Evolutionary conservation across 2,113 vertebrate species (phyloP).

Genomic region (Scomber scombrus): DNA sequence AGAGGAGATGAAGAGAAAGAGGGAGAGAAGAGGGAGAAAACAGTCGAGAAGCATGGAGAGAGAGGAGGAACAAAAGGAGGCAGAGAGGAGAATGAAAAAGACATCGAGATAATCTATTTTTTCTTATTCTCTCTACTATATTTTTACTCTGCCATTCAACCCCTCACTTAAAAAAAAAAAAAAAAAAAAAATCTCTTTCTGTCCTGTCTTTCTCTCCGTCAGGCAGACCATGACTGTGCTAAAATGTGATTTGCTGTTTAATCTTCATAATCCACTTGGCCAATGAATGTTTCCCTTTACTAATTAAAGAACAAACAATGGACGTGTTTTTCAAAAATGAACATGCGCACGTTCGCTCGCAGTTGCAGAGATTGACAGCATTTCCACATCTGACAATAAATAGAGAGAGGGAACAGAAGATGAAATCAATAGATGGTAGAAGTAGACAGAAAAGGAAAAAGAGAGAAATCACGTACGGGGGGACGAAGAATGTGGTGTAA

Average conservation of each 20-base stretch:
- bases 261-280: constrained; percentile 57
- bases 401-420: background rate
- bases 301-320: constrained; percentile 61
- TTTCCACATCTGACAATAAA: constrained; percentile 5
- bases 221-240: constrained; percentile 39
- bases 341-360: background rate
- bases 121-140: background rate
- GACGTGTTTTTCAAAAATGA: background rate
- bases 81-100: background rate
- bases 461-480: background rate
- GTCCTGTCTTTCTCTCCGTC: constrained; percentile 33
- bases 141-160: constrained; percentile 32
- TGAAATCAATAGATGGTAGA: background rate
- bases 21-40: background rate
- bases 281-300: constrained; percentile 36
- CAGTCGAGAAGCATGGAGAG: constrained; percentile 2
- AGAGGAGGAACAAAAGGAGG: constrained; percentile 20
- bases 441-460: background rate
- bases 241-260: constrained; percentile 52
- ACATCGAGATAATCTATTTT: background rate
- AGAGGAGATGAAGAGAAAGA: constrained; percentile 52
- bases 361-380: too few species aligned
- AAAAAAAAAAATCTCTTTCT: background rate
- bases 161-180: background rate
- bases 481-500: background rate